These are phyloP conservation scores for Xiphorhynchus elegans DNA, from an alignment of 2,113 vertebrate genomes.

Conservation along the genomic window DNA sequence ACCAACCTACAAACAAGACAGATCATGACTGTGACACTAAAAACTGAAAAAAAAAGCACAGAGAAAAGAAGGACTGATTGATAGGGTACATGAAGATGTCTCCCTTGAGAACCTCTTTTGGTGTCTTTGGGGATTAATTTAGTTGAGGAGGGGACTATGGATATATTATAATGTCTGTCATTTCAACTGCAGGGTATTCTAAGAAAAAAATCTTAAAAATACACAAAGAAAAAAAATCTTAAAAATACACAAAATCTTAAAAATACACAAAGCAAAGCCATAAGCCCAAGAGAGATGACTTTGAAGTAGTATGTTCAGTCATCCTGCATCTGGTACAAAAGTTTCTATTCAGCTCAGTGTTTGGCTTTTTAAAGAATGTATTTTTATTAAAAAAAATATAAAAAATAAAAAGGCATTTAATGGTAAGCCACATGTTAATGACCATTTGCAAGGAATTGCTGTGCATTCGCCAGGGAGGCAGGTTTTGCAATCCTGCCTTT, in stretches of 20 bases:
- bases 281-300: neutral
- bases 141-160: neutral
- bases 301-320: neutral
- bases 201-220: neutral
- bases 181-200: neutral
- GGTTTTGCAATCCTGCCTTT: neutral
- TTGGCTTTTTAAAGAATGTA: neutral
- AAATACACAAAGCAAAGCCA: neutral
- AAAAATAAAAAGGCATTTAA: neutral
- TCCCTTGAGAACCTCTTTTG: neutral
- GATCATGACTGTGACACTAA: neutral
- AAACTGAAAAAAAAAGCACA: conserved; percentile 15
- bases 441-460: neutral
- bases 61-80: conserved; percentile 6
- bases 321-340: neutral
- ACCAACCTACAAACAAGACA: neutral
- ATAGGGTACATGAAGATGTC: conserved; percentile 31
- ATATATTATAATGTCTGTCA: neutral
- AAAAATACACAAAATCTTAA: neutral
- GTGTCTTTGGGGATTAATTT: neutral
- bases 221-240: neutral
- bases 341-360: neutral
- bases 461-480: neutral
- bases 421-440: neutral
- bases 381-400: neutral